These are phyloP conservation scores for Enteromius fasciolatus DNA, from an alignment of 2,797 vertebrate species.

Conservation along the genomic window DNA sequence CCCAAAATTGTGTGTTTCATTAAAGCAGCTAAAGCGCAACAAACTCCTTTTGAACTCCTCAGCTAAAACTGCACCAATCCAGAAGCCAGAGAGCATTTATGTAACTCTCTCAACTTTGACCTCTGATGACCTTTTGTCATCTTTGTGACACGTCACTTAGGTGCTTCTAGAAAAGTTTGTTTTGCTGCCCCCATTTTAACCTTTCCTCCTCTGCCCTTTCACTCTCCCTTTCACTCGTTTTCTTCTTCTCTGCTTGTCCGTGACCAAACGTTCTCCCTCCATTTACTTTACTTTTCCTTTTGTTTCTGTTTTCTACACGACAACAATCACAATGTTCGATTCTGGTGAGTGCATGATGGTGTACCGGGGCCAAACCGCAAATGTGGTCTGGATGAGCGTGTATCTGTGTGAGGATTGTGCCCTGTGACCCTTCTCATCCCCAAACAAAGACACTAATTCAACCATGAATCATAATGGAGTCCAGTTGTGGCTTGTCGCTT, in stretches of 20 bases:
- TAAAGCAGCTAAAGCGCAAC: conserved; percentile 22
- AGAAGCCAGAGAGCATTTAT: conserved; percentile 45
- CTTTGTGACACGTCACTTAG: conserved; percentile 52
- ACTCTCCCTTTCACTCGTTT: conserved; percentile 21
- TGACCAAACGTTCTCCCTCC: conserved; percentile 49
- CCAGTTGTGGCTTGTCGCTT: conserved; percentile 62
- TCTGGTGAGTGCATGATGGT: conserved; percentile 6
- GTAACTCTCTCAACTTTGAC: conserved; percentile 56
- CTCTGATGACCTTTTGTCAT: conserved; percentile 50
- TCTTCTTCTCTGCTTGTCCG: conserved; percentile 21
- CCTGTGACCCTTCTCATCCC: conserved; percentile 56
- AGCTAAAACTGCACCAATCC: conserved; percentile 38
- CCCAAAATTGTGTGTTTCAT: conserved; percentile 17
- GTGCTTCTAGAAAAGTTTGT: conserved; percentile 53
- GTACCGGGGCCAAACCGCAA: conserved; percentile 52
- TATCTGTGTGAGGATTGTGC: conserved; percentile 45
- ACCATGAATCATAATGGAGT: conserved; percentile 58
- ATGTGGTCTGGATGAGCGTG: conserved; percentile 50
- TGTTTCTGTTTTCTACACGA: conserved; percentile 53
- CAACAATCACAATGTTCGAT: conserved; percentile 58
- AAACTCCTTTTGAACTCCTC: conserved; percentile 40
- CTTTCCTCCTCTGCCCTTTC: conserved; percentile 50
- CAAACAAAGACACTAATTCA: conserved; percentile 61
- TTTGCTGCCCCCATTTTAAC: conserved; percentile 59
- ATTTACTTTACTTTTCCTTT: conserved; percentile 54